phyloP scores from a whole-genome alignment of 2,888 invertebrate genomes.

The Leistus spinibarbis region DNA sequence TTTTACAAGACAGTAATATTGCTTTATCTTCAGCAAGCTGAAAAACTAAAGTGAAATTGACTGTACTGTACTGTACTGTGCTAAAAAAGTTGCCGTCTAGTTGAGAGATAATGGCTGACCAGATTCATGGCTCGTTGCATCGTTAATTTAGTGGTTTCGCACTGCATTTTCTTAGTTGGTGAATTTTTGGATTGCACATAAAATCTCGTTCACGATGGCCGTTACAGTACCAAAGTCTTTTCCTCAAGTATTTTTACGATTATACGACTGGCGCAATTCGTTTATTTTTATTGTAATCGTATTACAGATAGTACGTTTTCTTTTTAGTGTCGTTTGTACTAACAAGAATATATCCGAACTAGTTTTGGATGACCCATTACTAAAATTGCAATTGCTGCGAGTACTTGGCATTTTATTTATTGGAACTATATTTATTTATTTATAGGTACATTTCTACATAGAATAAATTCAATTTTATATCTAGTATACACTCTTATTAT shows the following conservation, averaged over 20 bases:
- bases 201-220: constrained; percentile 41
- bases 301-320: constrained; percentile 1
- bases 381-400: not conserved
- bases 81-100: constrained; percentile 38
- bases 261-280: constrained; percentile 29
- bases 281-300: constrained; percentile 31
- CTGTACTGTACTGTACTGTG: not conserved
- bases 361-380: not conserved
- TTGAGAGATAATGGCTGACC: not conserved
- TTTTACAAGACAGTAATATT: no score
- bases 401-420: not conserved
- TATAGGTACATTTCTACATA: no score
- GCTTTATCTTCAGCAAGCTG: no score
- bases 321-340: not conserved
- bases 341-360: not conserved
- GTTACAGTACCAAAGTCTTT: constrained; percentile 44
- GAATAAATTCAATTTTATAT: no score
- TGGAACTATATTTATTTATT: not conserved
- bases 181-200: constrained; percentile 44
- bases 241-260: constrained; percentile 40
- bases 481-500: no score
- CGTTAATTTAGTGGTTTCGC: not conserved
- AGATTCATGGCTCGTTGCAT: not conserved
- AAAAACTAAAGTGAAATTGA: no score
- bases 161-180: not conserved